Evolutionary conservation across 2,113 vertebrate genomes (phyloP).

Genomic region (Anseranas semipalmata): DNA sequence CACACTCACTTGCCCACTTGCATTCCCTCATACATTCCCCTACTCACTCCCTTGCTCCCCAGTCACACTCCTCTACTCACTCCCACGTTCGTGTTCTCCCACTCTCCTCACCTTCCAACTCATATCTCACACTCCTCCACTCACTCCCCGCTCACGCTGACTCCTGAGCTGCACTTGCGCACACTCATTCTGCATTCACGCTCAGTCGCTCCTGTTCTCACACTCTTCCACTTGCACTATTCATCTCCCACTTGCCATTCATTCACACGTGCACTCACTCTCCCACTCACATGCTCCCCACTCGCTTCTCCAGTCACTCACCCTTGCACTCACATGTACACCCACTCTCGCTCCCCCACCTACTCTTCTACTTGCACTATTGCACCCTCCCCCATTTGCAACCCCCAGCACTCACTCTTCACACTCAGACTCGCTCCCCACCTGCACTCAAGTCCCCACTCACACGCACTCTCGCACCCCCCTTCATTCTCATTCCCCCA

Average conservation of each 20-base stretch:
- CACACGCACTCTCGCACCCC: accelerated
- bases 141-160: background rate
- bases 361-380: background rate
- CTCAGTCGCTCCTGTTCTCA: background rate
- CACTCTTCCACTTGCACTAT: background rate
- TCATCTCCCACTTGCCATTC: background rate
- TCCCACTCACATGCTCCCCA: background rate
- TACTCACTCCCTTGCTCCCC: background rate
- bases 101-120: background rate
- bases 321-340: background rate
- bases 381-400: background rate
- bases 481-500: background rate
- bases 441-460: background rate
- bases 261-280: background rate
- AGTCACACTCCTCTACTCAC: too few species aligned
- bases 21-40: too few species aligned
- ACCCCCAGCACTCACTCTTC: background rate
- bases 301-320: background rate
- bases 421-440: background rate
- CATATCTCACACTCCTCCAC: background rate
- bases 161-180: background rate
- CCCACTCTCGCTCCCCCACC: background rate
- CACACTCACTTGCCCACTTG: background rate
- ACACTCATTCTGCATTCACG: background rate
- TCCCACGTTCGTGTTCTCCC: background rate